Evolutionary conservation across 2,888 invertebrate species (phyloP), one percentile per base, ranked within the genome.

Genomic region (Andrena trimmerana): DNA sequence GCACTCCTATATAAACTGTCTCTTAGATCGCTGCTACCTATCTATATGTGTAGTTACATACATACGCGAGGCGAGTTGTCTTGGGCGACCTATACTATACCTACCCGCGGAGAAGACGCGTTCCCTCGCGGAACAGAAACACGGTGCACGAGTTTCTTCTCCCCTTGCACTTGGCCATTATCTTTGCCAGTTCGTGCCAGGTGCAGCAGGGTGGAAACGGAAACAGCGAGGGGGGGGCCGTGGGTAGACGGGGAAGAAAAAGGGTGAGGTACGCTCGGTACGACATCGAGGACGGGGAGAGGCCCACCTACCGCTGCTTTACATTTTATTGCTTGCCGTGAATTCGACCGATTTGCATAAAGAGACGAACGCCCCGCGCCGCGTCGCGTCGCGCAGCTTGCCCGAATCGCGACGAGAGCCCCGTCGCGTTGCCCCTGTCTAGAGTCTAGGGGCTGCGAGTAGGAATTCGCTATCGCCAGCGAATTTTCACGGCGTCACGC

Each of bases 261-360:
- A 20, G 62, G 60, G 16, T 7, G 24, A 8, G 67, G 67, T 7
- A 8, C 36, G 57, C 20, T 77, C 66, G 81, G 68, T 60, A 78
- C 76, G 86, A 71, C 77, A 70, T 57, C 60, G 76, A 69, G 67
- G 63, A 76, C 54, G 59, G 20, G 8, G 24, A 8, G 57, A 27
- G 66, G 42, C 63, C 48, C 50, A 50, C 63, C 72, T 70, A 68
- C 81, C 73, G 57, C 90, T 90, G 88, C 89, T 92, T 92, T 92
- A 91, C 92, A 92, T 92, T 92, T 92, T 92, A 92, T 92, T 92
- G 91, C 91, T 86, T 85, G 87, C 81, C 90, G 87, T 86, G 89
- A 89, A 91, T 91, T 90, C 88, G 78, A 67, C 83, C 82, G 89
- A 91, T 91, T 92, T 91, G 73, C 90, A 90, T 92, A 89, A 89